Evolutionary conservation across 2,113 vertebrate species (phyloP), one percentile per base, ranked within the genome.

Genomic region (Oncorhynchus tshawytscha): DNA sequence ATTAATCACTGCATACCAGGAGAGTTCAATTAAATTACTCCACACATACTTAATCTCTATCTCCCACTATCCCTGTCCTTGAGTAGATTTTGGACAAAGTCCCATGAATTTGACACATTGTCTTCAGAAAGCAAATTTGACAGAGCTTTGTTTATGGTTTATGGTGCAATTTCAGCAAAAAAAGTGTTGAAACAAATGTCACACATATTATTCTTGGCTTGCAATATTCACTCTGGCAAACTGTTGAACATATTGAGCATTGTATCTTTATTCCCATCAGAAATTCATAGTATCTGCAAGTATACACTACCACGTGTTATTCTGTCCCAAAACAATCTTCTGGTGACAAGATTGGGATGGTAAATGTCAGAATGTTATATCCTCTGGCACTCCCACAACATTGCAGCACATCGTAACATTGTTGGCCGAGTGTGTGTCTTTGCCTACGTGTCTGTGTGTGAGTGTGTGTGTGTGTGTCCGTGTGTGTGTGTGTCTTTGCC

Each of bases 341-440:
- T 70, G 65, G 39, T 67, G 51, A 71, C 39, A 76, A 74, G 81
- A 72, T 60, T 59, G 29, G 81, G 73, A 70, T 48, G 62, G 62
- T 79, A 88, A 85, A 89, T 80, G 83, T 93, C 91, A 91, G 67
- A 87, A 79, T 59, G 77, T 54, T 86, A 85, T 82, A 88, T 73
- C 68, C 86, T 88, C 78, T 75, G 72, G 73, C 72, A 57, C 62
- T 34, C 72, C 39, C 39, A 39, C 49, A 72, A 79, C 78, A 74
- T 84, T 70, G 67, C 9, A 45, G 9, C 57, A 84, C 62, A 49
- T 71, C 54, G 69, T 20, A 82, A 72, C 67, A 72, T 67, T 59
- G 59, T 82, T 81, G 80, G 80, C 72, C 67, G 71, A 1, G 15
- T 71, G 31, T 60, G 77, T 67, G 39, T 45, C 39, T 11, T 9